Evolutionary conservation across 2,888 invertebrate genomes (phyloP).

Genomic region (Brenthis ino): DNA sequence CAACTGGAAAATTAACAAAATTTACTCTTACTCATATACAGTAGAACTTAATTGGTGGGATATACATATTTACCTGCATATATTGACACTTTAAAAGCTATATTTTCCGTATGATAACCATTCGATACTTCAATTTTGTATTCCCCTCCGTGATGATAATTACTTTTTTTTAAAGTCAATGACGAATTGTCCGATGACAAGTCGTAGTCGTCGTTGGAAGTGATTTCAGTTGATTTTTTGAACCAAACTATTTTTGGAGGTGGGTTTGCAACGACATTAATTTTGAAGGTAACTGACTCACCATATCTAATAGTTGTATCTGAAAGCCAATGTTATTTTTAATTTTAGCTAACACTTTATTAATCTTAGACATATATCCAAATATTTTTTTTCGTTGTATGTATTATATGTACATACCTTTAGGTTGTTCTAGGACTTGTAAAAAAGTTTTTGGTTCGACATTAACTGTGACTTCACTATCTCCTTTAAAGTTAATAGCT

Average conservation of each 20-base stretch:
- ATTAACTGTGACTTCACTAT: conserved; percentile 34
- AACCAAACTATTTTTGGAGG: conserved; percentile 52
- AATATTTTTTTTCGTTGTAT: too few relatives aligned
- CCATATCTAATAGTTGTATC: conserved; percentile 48
- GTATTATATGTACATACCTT: conserved; percentile 17
- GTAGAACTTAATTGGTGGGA: not conserved
- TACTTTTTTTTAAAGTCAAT: conserved; percentile 50
- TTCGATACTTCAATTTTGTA: conserved; percentile 51
- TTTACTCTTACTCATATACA: too few relatives aligned
- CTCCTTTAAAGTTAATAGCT: conserved; percentile 50
- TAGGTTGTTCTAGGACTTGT: conserved; percentile 35
- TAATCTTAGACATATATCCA: too few relatives aligned
- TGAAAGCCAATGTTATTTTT: conserved; percentile 34
- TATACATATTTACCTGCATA: conserved; percentile 47
- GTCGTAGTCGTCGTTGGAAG: conserved; percentile 36
- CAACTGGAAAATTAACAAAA: not conserved
- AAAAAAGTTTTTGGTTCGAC: conserved; percentile 46
- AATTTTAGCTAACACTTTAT: too few relatives aligned
- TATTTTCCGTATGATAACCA: conserved; percentile 36
- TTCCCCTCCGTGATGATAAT: conserved; percentile 42
- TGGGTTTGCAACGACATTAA: conserved; percentile 52
- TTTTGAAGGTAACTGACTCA: conserved; percentile 42
- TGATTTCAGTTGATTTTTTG: conserved; percentile 40
- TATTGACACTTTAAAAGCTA: conserved; percentile 46
- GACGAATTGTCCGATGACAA: conserved; percentile 45